Evolutionary conservation across 2,888 invertebrate genomes (phyloP).

Genomic region (Spisula subtruncata): DNA sequence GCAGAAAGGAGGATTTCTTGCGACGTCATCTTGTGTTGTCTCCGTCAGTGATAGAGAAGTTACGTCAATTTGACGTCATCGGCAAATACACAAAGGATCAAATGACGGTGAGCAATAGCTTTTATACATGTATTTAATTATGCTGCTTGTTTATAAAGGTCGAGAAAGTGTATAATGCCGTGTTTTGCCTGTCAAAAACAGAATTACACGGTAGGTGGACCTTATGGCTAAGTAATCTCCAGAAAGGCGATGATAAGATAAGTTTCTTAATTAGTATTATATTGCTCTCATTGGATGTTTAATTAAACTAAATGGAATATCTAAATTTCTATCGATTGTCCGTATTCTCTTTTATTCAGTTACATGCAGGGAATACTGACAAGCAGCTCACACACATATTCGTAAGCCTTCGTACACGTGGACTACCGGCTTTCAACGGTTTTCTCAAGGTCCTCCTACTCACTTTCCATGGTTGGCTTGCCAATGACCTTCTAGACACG

Average conservation of each 20-base stretch:
- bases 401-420: slow-evolving; percentile 50
- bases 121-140: background rate
- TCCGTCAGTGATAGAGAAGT: slow-evolving; percentile 47
- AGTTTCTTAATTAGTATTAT: too few species aligned
- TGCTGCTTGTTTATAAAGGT: too few species aligned
- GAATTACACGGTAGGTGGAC: too few species aligned
- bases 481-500: slow-evolving; percentile 58
- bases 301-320: too few species aligned
- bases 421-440: slow-evolving; percentile 50
- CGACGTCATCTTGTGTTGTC: slow-evolving; percentile 61
- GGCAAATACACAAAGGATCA: slow-evolving; percentile 55
- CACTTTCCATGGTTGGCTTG: slow-evolving; percentile 66
- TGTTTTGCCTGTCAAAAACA: too few species aligned
- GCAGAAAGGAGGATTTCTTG: slow-evolving; percentile 58
- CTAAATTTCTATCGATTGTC: too few species aligned
- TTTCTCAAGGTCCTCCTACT: slow-evolving; percentile 61
- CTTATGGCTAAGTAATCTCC: too few species aligned
- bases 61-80: slow-evolving; percentile 51
- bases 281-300: too few species aligned
- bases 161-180: too few species aligned
- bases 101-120: slow-evolving; percentile 44
- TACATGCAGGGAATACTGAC: slow-evolving; percentile 35
- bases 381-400: slow-evolving; percentile 55
- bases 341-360: slow-evolving; percentile 27
- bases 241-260: too few species aligned